phyloP scores from a whole-genome alignment of 1,140 invertebrate species.

The Pollicipes pollicipes region DNA sequence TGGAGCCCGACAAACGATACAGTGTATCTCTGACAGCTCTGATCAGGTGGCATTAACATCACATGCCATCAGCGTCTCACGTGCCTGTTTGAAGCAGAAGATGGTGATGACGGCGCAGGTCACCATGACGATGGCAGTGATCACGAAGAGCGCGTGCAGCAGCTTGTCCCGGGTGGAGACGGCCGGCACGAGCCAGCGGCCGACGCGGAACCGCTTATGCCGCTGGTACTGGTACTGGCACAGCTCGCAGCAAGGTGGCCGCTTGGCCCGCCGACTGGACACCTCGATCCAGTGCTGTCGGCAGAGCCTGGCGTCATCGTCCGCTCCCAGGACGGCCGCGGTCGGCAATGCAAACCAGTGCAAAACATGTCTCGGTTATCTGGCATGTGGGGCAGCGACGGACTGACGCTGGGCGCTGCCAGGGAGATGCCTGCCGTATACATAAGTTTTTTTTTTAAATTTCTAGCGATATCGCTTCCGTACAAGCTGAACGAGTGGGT shows the following conservation, averaged over 20 bases:
- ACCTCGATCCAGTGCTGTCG: conserved; percentile 37
- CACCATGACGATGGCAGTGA: conserved; percentile 32
- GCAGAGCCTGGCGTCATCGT: too few species aligned
- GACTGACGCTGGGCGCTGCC: too few species aligned
- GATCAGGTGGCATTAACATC: too few species aligned
- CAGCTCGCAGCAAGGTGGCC: conserved; percentile 34
- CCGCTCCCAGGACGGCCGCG: background rate
- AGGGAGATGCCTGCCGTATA: too few species aligned
- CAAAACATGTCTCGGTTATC: too few species aligned
- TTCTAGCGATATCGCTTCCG: too few species aligned
- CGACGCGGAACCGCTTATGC: conserved; percentile 37
- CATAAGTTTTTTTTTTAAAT: too few species aligned
- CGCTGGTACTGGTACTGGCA: conserved; percentile 36
- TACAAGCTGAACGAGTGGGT: too few species aligned
- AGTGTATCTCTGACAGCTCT: too few species aligned
- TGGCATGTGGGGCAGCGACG: too few species aligned
- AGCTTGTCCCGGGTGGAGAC: conserved; percentile 32
- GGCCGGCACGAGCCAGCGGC: conserved; percentile 28
- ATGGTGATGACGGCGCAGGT: conserved; percentile 33
- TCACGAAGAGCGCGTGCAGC: conserved; percentile 31
- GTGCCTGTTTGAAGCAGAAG: conserved; percentile 34
- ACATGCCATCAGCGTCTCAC: conserved; percentile 13
- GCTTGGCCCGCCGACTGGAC: conserved; percentile 28
- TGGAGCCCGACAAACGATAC: too few species aligned
- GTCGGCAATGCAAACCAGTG: conserved; percentile 4